Evolutionary conservation across 2,113 vertebrate genomes (phyloP).

Genomic region (Tragelaphus buxtoni): DNA sequence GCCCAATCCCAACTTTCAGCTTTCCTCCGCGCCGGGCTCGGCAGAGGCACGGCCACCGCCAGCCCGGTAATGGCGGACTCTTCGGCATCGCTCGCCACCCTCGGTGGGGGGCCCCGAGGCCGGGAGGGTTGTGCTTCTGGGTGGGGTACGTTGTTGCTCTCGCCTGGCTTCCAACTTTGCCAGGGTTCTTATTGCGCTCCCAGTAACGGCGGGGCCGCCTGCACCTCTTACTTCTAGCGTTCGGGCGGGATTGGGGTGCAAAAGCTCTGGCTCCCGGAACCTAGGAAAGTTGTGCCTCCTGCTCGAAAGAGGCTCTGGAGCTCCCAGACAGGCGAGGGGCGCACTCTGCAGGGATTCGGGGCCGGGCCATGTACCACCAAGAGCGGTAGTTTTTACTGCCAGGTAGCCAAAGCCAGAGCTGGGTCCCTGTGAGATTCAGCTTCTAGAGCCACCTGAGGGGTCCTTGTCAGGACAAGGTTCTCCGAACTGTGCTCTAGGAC

Average conservation of each 20-base stretch:
- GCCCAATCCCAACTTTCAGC: conserved; percentile 3
- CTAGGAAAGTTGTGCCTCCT: conserved; percentile 47
- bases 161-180: conserved; percentile 58
- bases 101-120: not conserved
- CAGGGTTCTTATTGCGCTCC: not conserved
- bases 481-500: not conserved
- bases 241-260: not conserved
- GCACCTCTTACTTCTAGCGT: not conserved
- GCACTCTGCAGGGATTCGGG: not conserved
- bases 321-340: not conserved
- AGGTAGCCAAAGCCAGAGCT: not conserved
- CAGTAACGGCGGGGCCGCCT: not conserved
- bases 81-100: not conserved
- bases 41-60: rapidly evolving
- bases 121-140: not conserved
- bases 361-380: too few species aligned
- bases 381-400: not conserved
- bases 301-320: not conserved
- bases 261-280: not conserved
- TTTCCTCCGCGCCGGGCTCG: not conserved
- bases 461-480: not conserved
- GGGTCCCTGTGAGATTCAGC: not conserved
- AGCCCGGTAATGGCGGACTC: conserved; percentile 20
- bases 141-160: not conserved
- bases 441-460: not conserved